These are phyloP conservation scores for Lycaon pictus DNA, from an alignment of 2,113 vertebrate species.

Conservation along the genomic window DNA sequence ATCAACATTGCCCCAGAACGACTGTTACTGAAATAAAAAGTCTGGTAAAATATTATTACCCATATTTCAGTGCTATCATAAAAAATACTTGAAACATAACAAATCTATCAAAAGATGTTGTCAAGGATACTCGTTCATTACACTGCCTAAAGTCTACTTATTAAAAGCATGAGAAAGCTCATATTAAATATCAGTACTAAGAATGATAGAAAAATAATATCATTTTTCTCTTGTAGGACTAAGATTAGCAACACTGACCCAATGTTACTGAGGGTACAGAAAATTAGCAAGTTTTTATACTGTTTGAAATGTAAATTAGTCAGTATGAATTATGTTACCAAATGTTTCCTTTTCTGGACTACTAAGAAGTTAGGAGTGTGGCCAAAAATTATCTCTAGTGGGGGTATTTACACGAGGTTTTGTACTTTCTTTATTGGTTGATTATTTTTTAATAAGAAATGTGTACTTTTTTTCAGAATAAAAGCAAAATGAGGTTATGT, in stretches of 20 bases:
- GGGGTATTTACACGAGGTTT: not conserved
- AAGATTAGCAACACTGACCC: not conserved
- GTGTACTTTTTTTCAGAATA: not conserved
- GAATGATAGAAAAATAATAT: not conserved
- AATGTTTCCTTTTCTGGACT: not conserved
- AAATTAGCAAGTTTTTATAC: constrained; percentile 21
- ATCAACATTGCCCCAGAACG: not conserved
- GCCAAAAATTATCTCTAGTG: not conserved
- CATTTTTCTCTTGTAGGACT: not conserved
- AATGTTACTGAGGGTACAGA: not conserved
- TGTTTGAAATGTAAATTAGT: constrained; percentile 5
- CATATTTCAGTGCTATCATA: constrained; percentile 10
- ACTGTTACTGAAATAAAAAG: constrained; percentile 39
- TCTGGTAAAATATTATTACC: not conserved
- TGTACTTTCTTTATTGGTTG: not conserved
- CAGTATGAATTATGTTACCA: not conserved
- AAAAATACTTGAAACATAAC: not conserved
- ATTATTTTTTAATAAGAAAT: not conserved
- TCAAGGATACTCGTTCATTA: not conserved
- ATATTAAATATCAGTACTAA: not conserved
- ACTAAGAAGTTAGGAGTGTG: not conserved
- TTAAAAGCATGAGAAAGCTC: not conserved
- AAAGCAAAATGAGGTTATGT: constrained; percentile 25
- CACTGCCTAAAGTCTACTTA: not conserved
- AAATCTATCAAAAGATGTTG: constrained; percentile 13